Percentiles rank a stretch among this genome's conserved stretches.
phyloP scores from a whole-genome alignment of 1,140 invertebrate species.

The Diorhabda sublineata region DNA sequence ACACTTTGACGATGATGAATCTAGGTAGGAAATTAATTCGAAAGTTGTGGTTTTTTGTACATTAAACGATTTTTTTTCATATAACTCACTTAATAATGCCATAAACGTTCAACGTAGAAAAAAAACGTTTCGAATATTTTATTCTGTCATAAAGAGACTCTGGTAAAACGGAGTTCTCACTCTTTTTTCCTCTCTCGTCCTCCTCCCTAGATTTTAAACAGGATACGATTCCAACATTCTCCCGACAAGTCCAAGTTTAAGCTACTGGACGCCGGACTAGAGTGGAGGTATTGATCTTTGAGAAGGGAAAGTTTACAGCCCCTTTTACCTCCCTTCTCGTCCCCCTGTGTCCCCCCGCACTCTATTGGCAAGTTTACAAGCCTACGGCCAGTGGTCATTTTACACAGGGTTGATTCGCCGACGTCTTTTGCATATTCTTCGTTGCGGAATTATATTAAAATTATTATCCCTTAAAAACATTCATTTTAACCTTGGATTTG shows the following conservation, averaged over 20 bases:
- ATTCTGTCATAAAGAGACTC: background rate
- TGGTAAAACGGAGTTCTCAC: background rate
- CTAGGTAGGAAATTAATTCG: no score
- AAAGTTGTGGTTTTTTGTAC: no score
- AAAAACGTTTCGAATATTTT: background rate
- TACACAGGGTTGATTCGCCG: slow-evolving; percentile 37
- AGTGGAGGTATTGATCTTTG: slow-evolving; percentile 47
- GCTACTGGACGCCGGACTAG: slow-evolving; percentile 34
- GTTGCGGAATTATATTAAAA: background rate
- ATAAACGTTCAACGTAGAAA: no score
- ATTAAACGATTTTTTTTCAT: no score
- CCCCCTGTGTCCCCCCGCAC: slow-evolving; percentile 28
- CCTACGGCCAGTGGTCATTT: slow-evolving; percentile 47
- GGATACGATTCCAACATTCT: background rate
- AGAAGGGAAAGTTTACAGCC: slow-evolving; percentile 48
- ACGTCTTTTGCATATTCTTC: slow-evolving; percentile 44
- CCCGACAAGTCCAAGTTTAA: slow-evolving; percentile 12
- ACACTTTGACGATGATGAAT: no score
- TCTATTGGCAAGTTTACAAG: slow-evolving; percentile 39
- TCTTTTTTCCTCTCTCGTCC: background rate
- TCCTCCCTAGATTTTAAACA: slow-evolving; percentile 11
- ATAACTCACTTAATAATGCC: no score
- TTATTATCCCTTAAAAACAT: no score
- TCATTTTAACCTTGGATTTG: no score
- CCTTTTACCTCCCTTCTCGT: slow-evolving; percentile 32